Conservation (phyloP, 2,888 invertebrate species). For the Hirtodrosophila confusa region DNA sequence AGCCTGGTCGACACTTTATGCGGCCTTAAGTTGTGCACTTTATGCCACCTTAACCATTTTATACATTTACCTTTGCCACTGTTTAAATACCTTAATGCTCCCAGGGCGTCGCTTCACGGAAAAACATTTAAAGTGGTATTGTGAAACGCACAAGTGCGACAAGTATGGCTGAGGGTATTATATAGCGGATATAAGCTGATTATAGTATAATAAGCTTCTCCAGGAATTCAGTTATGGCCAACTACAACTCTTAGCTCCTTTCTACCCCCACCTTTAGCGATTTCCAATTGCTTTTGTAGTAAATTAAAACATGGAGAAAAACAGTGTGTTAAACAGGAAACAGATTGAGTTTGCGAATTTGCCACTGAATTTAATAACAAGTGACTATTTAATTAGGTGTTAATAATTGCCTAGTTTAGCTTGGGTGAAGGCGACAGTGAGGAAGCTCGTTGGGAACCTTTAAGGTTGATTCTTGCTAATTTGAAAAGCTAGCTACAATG, state of each 20-base stretch:
- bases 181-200: slow-evolving; percentile 15
- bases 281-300: too few species aligned
- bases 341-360: too few species aligned
- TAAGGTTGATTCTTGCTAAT: too few species aligned
- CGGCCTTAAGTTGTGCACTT: slow-evolving; percentile 27
- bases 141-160: slow-evolving; percentile 34
- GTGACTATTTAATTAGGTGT: too few species aligned
- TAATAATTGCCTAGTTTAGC: too few species aligned
- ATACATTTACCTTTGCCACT: slow-evolving; percentile 22
- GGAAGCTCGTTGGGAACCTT: too few species aligned
- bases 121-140: slow-evolving; percentile 52
- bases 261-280: too few species aligned
- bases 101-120: slow-evolving; percentile 37
- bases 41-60: slow-evolving; percentile 29
- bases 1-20: slow-evolving; percentile 8
- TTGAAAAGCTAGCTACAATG: too few species aligned
- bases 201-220: slow-evolving; percentile 30
- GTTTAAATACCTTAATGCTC: slow-evolving; percentile 53
- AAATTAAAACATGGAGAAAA: too few species aligned
- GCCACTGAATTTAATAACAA: too few species aligned
- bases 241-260: slow-evolving; percentile 2
- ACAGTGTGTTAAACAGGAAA: too few species aligned
- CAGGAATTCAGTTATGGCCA: slow-evolving; percentile 20
- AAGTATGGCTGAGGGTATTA: slow-evolving; percentile 21
- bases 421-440: too few species aligned